Evolutionary conservation across 1,140 invertebrate genomes (phyloP), one percentile per base, ranked within the genome.

Genomic region (Musca domestica): DNA sequence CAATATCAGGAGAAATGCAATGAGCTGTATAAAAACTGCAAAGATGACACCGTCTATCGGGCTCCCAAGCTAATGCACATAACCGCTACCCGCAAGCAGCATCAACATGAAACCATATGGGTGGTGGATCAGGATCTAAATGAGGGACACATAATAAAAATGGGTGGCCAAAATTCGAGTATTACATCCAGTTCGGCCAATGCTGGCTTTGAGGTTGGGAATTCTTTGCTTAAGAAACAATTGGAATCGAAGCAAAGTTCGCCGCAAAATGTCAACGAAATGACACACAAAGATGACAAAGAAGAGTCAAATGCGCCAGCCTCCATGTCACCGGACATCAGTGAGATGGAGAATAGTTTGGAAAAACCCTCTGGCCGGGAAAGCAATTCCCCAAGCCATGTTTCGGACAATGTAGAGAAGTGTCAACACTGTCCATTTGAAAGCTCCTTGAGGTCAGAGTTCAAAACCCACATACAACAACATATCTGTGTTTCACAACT

Each of bases 1-100:
- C 91, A 94, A 72, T 95, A 95, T 80, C 88, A 94, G 81, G 87
- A 91, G 51, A 87, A 90, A 73, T 93, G 91, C 2, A 88, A 88
- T 74, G 85, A 87, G 70, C 81, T 95, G 25, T 85, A 90, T 65
- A 84, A 86, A n/a, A 82, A 88, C 23, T 89, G 92, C 70, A 84
- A 84, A 15, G 85, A 86, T 48, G 88, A 90, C 69, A 76, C 86
- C 1, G 81, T 86, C 34, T 85, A 89, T 75, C 86, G 86, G 46
- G 86, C 87, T 49, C 91, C 90, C 4, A 83, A 85, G 67, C 81
- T 90, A 15, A 85, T 88, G 17, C 83, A 86, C 34, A 77, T 87
- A 12, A 82, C 83, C 0, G 74, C 76, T 2, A 68, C 71, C 30
- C 69, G 67, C 3, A 73, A 77, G 46, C 48, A 72, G 15, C 27